Evolutionary conservation across 2,113 vertebrate species (phyloP).

Genomic region (Petromus typicus): DNA sequence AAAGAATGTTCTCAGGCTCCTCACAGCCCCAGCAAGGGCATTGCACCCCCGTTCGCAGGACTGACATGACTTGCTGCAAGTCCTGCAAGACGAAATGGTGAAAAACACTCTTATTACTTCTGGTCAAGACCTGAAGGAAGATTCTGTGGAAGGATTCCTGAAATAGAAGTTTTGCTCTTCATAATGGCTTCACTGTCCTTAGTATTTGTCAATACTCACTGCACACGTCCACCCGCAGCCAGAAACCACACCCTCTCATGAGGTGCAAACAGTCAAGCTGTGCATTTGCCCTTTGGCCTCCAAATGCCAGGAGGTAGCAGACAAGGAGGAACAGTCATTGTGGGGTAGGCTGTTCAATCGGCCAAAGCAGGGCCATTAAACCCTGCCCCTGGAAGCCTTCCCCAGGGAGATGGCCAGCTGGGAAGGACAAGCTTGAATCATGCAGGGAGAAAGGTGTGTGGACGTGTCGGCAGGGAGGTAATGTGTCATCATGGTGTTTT

Average conservation of each 20-base stretch:
- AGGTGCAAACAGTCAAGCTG: neutral
- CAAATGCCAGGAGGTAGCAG: neutral
- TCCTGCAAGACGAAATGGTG: neutral
- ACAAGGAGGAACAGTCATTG: neutral
- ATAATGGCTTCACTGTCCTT: neutral
- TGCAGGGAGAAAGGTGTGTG: neutral
- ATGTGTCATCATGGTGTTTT: neutral
- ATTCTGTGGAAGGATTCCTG: neutral
- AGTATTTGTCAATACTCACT: neutral
- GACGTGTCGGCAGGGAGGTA: neutral
- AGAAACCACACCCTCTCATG: rapidly evolving
- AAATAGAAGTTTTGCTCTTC: neutral
- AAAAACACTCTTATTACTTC: neutral
- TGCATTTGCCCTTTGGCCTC: neutral
- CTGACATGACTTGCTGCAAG: neutral
- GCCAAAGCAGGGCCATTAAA: neutral
- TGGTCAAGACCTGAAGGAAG: neutral
- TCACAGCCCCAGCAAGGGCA: rapidly evolving
- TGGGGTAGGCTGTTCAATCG: neutral
- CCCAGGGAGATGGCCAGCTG: neutral
- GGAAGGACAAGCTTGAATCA: neutral
- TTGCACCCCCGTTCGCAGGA: neutral
- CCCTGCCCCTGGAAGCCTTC: neutral
- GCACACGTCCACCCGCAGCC: neutral
- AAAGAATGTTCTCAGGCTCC: neutral